Evolutionary conservation across 30 jellyfish, hydroid and myxozoan genomes (phyloP), one percentile per base, ranked within the genome.

Genomic region (Kudoa iwatai): DNA sequence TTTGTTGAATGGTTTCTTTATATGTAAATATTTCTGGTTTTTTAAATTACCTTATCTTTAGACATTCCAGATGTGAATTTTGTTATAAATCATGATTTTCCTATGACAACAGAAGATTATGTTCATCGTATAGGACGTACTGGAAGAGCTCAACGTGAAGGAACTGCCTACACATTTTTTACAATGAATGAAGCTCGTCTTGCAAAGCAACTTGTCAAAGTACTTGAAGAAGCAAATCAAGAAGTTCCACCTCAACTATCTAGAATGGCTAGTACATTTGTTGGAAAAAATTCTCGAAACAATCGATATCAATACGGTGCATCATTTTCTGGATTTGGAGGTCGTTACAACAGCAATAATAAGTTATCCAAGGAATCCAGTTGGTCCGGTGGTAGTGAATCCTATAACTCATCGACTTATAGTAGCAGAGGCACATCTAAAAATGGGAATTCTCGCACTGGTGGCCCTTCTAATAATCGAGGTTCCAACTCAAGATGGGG

Each of bases 71-170:
- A 69, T 50, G 54, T 69, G 45, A 69, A 54, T 48, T 69, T 69
- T 45, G 91, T 69, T 20, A 55, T 69, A 48, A 69, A 69, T 56
- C 53, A 24, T 44, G 86, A 69, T 53, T 69, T 51, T 49, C 91
- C 91, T 23, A 69, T 53, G 34, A 39, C 54, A 19, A 38, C 79
- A 0, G 91, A 69, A 42, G 91, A 69, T 38, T 69, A 69, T 36
- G 83, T 69, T 15, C 91, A 69, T 51, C 74, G 91, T 13, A 69
- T 69, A 20, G 91, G 91, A 11, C 54, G 91, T 19, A 69, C 91
- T 6, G 91, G 85, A 1, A 77, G 91, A 12, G 91, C 91, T 12
- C 58, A 55, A 12, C 41, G 47, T 33, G 53, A 58, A 42, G 91
- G 91, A 3, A 60, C 86, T 1, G 63, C 91, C 15, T 69, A 69